phyloP scores from a whole-genome alignment of 1,140 invertebrate genomes.

The Neodiprion lecontei region DNA sequence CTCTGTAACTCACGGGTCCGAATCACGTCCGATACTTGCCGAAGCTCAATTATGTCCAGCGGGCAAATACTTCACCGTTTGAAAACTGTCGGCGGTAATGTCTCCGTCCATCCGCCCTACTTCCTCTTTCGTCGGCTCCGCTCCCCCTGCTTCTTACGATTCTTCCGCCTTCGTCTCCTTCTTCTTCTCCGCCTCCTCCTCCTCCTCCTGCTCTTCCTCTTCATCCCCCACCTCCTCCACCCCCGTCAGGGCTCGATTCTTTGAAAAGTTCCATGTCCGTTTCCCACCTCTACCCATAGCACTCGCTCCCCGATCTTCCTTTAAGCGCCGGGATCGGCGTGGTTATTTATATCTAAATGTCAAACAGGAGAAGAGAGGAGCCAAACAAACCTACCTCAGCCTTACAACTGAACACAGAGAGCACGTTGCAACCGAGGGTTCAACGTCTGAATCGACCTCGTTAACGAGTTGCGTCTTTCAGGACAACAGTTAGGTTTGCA shows the following conservation, averaged over 20 bases:
- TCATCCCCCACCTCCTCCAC: constrained; percentile 42
- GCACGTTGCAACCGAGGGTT: neutral
- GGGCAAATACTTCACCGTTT: constrained; percentile 47
- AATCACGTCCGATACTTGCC: constrained; percentile 23
- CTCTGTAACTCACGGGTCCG: neutral
- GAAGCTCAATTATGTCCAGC: constrained; percentile 56
- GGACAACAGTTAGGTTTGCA: neutral
- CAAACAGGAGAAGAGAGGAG: constrained; percentile 16
- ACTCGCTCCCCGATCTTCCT: constrained; percentile 43
- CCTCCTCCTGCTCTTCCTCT: constrained; percentile 24
- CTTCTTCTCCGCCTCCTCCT: constrained; percentile 17
- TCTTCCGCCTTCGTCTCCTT: constrained; percentile 14
- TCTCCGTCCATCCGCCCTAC: constrained; percentile 19
- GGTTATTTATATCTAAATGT: constrained; percentile 57
- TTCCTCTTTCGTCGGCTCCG: neutral
- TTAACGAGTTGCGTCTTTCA: neutral
- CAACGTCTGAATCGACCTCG: neutral
- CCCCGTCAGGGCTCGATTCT: constrained; percentile 41
- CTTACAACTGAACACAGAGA: neutral
- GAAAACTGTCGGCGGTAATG: constrained; percentile 40
- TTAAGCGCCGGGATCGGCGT: constrained; percentile 49
- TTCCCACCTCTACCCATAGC: constrained; percentile 20
- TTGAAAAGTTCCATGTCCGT: constrained; percentile 32
- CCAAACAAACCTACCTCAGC: neutral
- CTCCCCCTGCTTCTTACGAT: neutral